Percentiles rank a stretch among this genome's conserved stretches.
These are phyloP conservation scores for Perca schrenkii DNA, from an alignment of 2,113 vertebrate species.

Conservation along the genomic window DNA sequence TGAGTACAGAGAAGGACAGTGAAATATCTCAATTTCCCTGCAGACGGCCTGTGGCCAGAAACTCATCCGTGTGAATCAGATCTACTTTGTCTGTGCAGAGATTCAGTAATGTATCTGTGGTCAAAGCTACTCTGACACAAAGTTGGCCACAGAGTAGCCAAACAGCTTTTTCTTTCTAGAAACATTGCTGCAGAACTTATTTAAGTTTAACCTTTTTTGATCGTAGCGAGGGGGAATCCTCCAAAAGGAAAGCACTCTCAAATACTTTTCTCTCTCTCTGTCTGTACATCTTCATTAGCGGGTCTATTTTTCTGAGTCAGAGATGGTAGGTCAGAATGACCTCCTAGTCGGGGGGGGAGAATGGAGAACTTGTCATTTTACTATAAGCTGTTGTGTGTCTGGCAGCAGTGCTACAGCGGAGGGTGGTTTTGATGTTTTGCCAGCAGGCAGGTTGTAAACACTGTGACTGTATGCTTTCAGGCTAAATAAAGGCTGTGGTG, in stretches of 20 bases:
- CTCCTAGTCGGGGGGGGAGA: not conserved
- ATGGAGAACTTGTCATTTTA: slow-evolving; percentile 13
- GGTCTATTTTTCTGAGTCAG: slow-evolving; percentile 10
- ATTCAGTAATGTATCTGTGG: slow-evolving; percentile 44
- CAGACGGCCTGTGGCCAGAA: slow-evolving; percentile 6
- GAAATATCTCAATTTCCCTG: slow-evolving; percentile 26
- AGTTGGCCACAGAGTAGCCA: not conserved
- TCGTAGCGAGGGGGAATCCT: not conserved
- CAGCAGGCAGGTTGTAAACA: slow-evolving; percentile 28
- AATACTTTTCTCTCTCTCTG: slow-evolving; percentile 15
- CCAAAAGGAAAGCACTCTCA: slow-evolving; percentile 20
- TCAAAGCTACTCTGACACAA: slow-evolving; percentile 37
- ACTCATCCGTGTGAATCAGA: slow-evolving; percentile 29
- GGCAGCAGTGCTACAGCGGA: slow-evolving; percentile 17
- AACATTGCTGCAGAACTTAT: slow-evolving; percentile 30
- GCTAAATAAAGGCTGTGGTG: slow-evolving; percentile 29
- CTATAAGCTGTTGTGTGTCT: slow-evolving; percentile 1
- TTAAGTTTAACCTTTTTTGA: slow-evolving; percentile 4
- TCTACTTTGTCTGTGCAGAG: slow-evolving; percentile 39
- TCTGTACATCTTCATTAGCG: slow-evolving; percentile 22
- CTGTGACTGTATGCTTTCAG: slow-evolving; percentile 18
- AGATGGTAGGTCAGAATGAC: slow-evolving; percentile 25
- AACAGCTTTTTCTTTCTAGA: slow-evolving; percentile 11
- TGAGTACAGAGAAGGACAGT: not conserved
- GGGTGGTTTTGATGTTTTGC: slow-evolving; percentile 25